Evolutionary conservation across 2,888 invertebrate species (phyloP).

Genomic region (Gasteruption jaculator): DNA sequence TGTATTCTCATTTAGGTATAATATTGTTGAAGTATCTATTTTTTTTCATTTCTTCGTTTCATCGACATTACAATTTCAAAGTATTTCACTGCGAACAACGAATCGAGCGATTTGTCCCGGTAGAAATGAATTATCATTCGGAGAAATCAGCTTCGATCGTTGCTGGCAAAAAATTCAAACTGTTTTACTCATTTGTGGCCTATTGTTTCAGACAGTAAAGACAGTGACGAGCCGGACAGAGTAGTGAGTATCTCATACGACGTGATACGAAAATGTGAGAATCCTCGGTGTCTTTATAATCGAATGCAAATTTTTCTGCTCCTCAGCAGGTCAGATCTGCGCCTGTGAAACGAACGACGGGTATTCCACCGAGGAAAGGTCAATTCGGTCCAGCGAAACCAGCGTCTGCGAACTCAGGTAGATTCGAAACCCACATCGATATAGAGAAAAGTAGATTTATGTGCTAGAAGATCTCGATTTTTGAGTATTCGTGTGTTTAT

Average conservation of each 20-base stretch:
- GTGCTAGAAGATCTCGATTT: too few species aligned
- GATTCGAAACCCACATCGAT: too few species aligned
- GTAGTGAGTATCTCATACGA: constrained; percentile 39
- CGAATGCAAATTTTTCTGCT: constrained; percentile 13
- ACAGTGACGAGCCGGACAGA: constrained; percentile 49
- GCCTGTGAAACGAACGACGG: constrained; percentile 39
- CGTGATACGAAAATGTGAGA: too few species aligned
- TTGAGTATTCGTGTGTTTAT: too few species aligned
- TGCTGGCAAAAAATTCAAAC: too few species aligned
- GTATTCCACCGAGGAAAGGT: constrained; percentile 41
- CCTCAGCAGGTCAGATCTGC: constrained; percentile 41
- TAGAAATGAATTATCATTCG: too few species aligned
- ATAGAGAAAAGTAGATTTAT: too few species aligned
- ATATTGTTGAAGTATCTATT: neutral
- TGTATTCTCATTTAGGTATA: constrained; percentile 46
- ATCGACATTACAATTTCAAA: too few species aligned
- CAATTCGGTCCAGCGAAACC: constrained; percentile 47
- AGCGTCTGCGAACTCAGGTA: constrained; percentile 37
- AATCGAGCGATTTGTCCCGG: too few species aligned
- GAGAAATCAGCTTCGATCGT: too few species aligned
- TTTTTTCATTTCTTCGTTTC: constrained; percentile 17
- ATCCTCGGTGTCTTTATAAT: constrained; percentile 4
- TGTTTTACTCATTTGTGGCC: neutral
- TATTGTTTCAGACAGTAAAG: constrained; percentile 44
- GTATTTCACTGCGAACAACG: too few species aligned